Evolutionary conservation across 2,113 vertebrate species (phyloP).

Genomic region (Vulpes lagopus): DNA sequence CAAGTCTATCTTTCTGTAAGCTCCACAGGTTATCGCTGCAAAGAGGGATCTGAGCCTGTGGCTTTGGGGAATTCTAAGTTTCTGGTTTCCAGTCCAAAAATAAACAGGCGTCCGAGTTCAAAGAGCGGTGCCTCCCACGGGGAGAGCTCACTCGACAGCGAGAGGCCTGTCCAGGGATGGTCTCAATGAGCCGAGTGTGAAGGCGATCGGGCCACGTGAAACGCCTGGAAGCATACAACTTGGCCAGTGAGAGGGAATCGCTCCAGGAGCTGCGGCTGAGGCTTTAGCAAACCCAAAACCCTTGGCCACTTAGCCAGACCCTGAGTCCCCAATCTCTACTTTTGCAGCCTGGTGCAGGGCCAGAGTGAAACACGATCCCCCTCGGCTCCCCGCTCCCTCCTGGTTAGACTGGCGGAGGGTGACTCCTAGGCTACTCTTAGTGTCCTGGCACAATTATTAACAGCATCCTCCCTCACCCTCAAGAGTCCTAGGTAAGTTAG

Average conservation of each 20-base stretch:
- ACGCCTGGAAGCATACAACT: not conserved
- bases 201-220: not conserved
- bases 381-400: not conserved
- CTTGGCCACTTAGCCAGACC: not conserved
- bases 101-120: slow-evolving; percentile 68
- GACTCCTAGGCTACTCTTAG: not conserved
- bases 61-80: slow-evolving; percentile 60
- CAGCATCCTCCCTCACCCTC: not conserved
- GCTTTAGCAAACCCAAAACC: not conserved
- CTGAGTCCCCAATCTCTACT: not conserved
- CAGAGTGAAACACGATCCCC: not conserved
- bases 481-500: not conserved
- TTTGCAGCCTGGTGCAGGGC: accelerated
- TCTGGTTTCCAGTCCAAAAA: slow-evolving; percentile 70
- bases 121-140: slow-evolving; percentile 6
- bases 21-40: not conserved
- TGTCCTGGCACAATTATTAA: not conserved
- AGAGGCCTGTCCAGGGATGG: not conserved
- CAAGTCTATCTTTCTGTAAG: not conserved
- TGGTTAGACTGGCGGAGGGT: not conserved
- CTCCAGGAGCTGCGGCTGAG: not conserved
- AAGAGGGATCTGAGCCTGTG: slow-evolving; percentile 5
- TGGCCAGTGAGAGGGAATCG: not conserved
- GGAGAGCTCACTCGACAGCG: not conserved
- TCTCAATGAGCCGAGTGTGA: not conserved